A percentile compares a stretch with the other conserved stretches of the same genome.
Conservation (phyloP, 2,888 invertebrate genomes). For the Cacoxenus indagator region DNA sequence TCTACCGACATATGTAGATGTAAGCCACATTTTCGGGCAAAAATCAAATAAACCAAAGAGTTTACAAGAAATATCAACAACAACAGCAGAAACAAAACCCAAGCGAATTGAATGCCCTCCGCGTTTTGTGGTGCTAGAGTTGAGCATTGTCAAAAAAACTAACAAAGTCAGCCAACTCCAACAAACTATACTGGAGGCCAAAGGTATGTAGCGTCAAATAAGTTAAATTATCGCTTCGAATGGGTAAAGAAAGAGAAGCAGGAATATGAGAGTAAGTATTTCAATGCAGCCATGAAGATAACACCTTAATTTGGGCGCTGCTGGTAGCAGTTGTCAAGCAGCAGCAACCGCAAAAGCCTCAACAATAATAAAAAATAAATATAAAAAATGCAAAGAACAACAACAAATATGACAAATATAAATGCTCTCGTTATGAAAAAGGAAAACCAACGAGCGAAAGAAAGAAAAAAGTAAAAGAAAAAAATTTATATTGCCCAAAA, state of each 20-base stretch:
- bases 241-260: not conserved
- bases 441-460: slow-evolving; percentile 39
- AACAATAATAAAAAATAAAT: not conserved
- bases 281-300: slow-evolving; percentile 11
- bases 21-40: no score
- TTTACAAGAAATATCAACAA: no score
- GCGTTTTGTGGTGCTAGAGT: no score
- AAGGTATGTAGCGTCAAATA: no score
- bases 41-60: no score
- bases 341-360: slow-evolving; percentile 23
- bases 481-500: slow-evolving; percentile 19
- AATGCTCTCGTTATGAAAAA: no score
- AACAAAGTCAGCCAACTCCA: not conserved
- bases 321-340: slow-evolving; percentile 50
- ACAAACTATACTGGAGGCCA: no score
- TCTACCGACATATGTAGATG: no score
- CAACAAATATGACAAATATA: slow-evolving; percentile 44
- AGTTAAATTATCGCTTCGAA: not conserved
- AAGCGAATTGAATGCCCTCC: no score
- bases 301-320: slow-evolving; percentile 47
- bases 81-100: no score
- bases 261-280: not conserved
- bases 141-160: not conserved
- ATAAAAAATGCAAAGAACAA: slow-evolving; percentile 4
- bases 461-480: slow-evolving; percentile 42